These are phyloP conservation scores for Dysmachus trigonus DNA, from an alignment of 2,888 invertebrate species.

Conservation along the genomic window DNA sequence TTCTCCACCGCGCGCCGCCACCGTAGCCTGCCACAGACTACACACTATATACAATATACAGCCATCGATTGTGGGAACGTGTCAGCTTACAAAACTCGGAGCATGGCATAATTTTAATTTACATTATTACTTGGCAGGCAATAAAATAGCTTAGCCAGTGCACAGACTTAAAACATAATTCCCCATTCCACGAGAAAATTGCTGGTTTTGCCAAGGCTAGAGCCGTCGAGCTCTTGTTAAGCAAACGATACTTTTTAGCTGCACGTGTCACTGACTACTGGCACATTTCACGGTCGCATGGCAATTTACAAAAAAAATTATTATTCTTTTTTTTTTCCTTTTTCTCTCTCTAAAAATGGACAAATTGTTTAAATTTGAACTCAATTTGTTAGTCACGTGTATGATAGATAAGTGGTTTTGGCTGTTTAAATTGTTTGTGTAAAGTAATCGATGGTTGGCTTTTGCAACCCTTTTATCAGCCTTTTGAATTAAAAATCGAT, in stretches of 20 bases:
- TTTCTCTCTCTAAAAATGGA: neutral
- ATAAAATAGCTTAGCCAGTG: neutral
- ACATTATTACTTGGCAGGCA: neutral
- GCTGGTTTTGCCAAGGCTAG: neutral
- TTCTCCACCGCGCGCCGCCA: too few relatives aligned
- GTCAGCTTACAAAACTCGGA: neutral
- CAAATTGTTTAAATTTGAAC: neutral
- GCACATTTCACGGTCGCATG: neutral
- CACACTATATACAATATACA: neutral
- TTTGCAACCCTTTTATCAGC: neutral
- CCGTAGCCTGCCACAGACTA: too few relatives aligned
- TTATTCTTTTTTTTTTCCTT: neutral
- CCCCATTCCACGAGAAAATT: neutral
- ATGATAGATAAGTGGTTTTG: neutral
- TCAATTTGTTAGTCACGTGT: neutral
- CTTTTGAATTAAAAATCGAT: neutral
- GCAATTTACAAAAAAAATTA: neutral
- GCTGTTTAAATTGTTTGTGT: neutral
- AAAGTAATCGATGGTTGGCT: neutral
- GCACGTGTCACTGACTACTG: neutral
- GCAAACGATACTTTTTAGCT: neutral
- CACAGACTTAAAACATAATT: neutral
- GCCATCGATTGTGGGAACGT: neutral
- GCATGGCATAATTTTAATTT: neutral
- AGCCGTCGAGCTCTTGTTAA: neutral